Evolutionary conservation across 1,140 invertebrate species (phyloP), one percentile per base, ranked within the genome.

Genomic region (Bombus ignitus): DNA sequence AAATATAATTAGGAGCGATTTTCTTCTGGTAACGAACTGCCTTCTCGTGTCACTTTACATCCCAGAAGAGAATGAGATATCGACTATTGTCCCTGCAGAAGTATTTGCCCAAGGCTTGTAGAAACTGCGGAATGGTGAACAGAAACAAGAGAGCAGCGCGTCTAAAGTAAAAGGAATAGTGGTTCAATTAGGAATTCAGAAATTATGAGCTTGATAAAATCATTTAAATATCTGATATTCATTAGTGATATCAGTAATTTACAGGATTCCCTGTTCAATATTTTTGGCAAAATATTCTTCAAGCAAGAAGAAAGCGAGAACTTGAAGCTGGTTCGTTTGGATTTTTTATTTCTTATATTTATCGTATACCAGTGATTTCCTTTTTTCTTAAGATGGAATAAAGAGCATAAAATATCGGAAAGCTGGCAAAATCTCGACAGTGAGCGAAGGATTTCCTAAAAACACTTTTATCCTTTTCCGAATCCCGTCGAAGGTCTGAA

Each of bases 1-100:
- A 85, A 85, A 85, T 57, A 80, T 72, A 85, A 85, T 85, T 80
- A 85, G 76, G 12, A 71, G 32, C n/a, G 68, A 80, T 79, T 70
- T 79, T 59, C 66, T 80, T 79, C 83, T 37, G 68, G 39, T 37
- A 83, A 83, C 74, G 81, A 83, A 65, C 81, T 18, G 5, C n/a
- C 32, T 42, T 18, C 73, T 13, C 37, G 57, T 77, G 53, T 77
- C 57, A 65, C 75, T 77, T 75, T 53, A 47, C 44, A 44, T 53
- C 57, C 37, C 15, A n/a, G 37, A 57, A 77, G 62, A 77, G 62
- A 76, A 47, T 10, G 35, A 68, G 76, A 66, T 76, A 83, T 83
- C 44, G 81, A 83, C 81, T n/a, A 42, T 65, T 68, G 15, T 53
- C 74, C 12, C n/a, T 62, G n/a, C 2, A 25, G 28, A 70, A 78